Evolutionary conservation across 2,797 vertebrate genomes (phyloP), one percentile per base, ranked within the genome.

Genomic region (Ataeniobius toweri): DNA sequence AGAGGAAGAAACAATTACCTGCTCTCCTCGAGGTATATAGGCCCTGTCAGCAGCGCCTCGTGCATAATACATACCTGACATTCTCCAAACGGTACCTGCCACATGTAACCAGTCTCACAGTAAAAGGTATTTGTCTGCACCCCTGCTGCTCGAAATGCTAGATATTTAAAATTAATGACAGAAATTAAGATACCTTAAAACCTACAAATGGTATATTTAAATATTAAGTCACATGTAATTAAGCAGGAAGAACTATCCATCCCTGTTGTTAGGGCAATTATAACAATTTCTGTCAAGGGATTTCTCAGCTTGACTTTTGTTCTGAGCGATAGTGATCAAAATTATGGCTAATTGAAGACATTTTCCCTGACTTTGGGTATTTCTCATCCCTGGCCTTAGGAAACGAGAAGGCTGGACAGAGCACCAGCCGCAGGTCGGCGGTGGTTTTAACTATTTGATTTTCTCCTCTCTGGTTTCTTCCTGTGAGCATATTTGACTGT

Each of bases 261-360:
- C 96, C 97, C 97, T 90, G 95, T 97, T 97, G 96, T 97, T 97
- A 97, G 96, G 96, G 97, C 95, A 96, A 99, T 99, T 98, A 98
- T 95, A 97, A 97, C 97, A 97, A 98, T 98, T 98, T 99, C 97
- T 96, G 98, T 98, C 94, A 94, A 97, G 97, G 97, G 97, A 98
- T 97, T 99, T 97, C 95, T 80, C 97, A 97, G 97, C 96, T 95
- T 98, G 98, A 96, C 96, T 97, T 97, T 97, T 95, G 95, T 98
- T 97, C 96, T 96, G 95, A 96, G 97, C 96, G 95, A 96, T 96
- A 96, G 96, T 97, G 96, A 99, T 98, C 98, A 98, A 97, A 97
- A 96, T 96, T 97, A 96, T 94, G 92, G 95, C 97, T 98, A 98
- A 98, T 97, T 97, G 96, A 97, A 98, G 96, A 97, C 93, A 96